Conservation (phyloP, 1,140 invertebrate genomes). For the silkworm (Bombyx mori) region ASM3026992v2 NC_085112.1:15960001-15960500, state of each 20-base stretch:
- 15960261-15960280: slow-evolving; percentile 95
- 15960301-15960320: slow-evolving; percentile 92
- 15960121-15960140: slow-evolving; percentile 92
- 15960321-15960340: slow-evolving; percentile 86
- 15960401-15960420: slow-evolving; percentile 97
- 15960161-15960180: slow-evolving; percentile 95
- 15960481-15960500: slow-evolving; percentile 86
- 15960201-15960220: slow-evolving; percentile 92
- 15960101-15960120: slow-evolving; percentile 91
- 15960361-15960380: slow-evolving; percentile 83
- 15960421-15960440: slow-evolving; percentile 97
- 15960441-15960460: slow-evolving; percentile 97
- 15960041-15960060: slow-evolving; percentile 84
- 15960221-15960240: slow-evolving; percentile 93
- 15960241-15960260: slow-evolving; percentile 95
- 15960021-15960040: slow-evolving; percentile 80
- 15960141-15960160: slow-evolving; percentile 93
- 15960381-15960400: slow-evolving; percentile 96
- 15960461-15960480: slow-evolving; percentile 93
- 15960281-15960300: slow-evolving; percentile 96
- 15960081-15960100: slow-evolving; percentile 88
- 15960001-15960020: slow-evolving; percentile 88
- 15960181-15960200: slow-evolving; percentile 87
- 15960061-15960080: slow-evolving; percentile 85
- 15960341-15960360: slow-evolving; percentile 80